Evolutionary conservation across 1,140 invertebrate species (phyloP).

Genomic region (Drosophila kikkawai): DNA sequence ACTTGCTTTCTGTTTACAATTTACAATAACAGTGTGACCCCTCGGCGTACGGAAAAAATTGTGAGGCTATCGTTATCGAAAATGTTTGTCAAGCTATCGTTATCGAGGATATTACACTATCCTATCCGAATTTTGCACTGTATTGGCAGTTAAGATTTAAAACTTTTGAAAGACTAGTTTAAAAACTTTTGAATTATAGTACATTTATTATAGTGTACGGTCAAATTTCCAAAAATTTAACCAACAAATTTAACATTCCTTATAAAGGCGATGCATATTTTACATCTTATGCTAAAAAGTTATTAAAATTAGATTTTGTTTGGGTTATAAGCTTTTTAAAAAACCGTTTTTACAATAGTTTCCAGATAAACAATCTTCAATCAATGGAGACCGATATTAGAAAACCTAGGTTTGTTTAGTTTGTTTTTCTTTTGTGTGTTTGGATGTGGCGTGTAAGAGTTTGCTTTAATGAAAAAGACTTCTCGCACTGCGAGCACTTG

Average conservation of each 20-base stretch:
- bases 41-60: neutral
- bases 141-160: too few species aligned
- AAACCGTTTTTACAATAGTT: neutral
- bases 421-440: neutral
- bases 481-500: neutral
- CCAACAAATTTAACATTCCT: too few species aligned
- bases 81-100: too few species aligned
- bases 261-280: too few species aligned
- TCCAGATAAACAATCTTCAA: neutral
- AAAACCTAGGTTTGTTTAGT: neutral
- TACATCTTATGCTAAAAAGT: too few species aligned
- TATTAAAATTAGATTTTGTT: too few species aligned
- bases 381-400: neutral
- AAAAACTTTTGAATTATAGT: too few species aligned
- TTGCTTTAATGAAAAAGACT: constrained; percentile 6
- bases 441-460: neutral
- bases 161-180: too few species aligned
- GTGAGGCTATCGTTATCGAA: constrained; percentile 8
- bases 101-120: neutral
- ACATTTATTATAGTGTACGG: too few species aligned
- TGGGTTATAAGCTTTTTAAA: neutral
- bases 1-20: constrained; percentile 31
- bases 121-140: too few species aligned
- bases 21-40: constrained; percentile 30
- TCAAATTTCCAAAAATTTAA: too few species aligned